Evolutionary conservation across 2,797 vertebrate genomes (phyloP).

Genomic region (Halcyon badia): DNA sequence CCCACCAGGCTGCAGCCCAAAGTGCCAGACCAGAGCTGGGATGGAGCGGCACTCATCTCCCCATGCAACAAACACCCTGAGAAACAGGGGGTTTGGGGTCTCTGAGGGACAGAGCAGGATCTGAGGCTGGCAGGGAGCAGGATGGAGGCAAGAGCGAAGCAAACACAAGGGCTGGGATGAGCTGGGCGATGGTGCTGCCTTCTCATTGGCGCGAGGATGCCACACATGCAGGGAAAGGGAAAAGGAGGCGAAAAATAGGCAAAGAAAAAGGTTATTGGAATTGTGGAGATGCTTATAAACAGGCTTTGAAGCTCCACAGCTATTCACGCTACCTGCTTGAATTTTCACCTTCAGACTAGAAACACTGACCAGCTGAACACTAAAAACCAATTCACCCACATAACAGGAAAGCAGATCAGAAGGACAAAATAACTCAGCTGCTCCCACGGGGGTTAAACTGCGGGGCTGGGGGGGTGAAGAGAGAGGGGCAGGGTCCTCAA

Average conservation of each 20-base stretch:
- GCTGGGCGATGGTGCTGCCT: not conserved
- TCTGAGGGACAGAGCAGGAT: not conserved
- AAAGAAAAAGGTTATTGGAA: not conserved
- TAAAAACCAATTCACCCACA: not conserved
- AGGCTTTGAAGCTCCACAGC: not conserved
- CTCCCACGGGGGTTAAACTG: fast-evolving
- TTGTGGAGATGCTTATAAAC: not conserved
- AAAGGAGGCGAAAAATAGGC: not conserved
- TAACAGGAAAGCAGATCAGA: not conserved
- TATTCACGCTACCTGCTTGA: not conserved
- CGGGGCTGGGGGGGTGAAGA: not conserved
- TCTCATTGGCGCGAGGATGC: fast-evolving
- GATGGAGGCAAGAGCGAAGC: not conserved
- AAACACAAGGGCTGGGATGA: not conserved
- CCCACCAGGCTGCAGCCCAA: not conserved
- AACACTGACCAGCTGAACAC: not conserved
- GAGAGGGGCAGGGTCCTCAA: not conserved
- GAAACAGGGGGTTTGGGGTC: not conserved
- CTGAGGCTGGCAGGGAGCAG: not conserved
- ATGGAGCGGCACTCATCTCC: not conserved
- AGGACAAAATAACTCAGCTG: not conserved
- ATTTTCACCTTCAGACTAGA: not conserved
- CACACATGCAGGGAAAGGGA: not conserved
- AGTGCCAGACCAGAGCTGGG: not conserved
- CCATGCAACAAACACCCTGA: not conserved